Evolutionary conservation across 1,140 invertebrate genomes (phyloP), one percentile per base, ranked within the genome.

Genomic region (Danaus melanippus): DNA sequence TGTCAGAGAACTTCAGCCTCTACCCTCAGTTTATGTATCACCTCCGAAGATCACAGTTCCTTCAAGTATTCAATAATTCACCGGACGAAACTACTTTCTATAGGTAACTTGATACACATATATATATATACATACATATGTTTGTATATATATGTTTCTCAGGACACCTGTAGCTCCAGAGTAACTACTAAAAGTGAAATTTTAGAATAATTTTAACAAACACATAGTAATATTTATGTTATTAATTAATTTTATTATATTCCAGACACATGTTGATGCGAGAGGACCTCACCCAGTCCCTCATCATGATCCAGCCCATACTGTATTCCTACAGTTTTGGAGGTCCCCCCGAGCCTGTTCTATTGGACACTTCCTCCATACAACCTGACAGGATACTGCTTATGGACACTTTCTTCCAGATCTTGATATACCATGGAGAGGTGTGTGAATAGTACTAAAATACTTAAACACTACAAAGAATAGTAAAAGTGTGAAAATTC

Each of bases 11-110:
- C 82, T 99, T 99, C 84, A 96, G 95, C 47, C 88, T 99, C 10
- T 99, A 99, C 88, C 98, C 98, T 32, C 98, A 99, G 83, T 99
- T 99, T 84, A 99, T 99, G 97, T 99, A 99, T 84, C 98, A 99
- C 86, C 88, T 99, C 64, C 89, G 98, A 58, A 90, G 98, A 62
- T 99, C 98, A 44, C 98, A 99, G 87, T 99, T 99, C 88, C 90
- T 99, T 60, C 98, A 99, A 91, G 98, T 99, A n/a, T 99, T 99
- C 86, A 99, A 99, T 86, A 99, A 99, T 89, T 99, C 97, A 50
- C 98, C 98, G 0, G 98, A 99, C 88, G 98, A 99, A 91, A 99
- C 98, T 21, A 97, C 97, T 54, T 99, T 98, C 88, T 99, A 99
- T 80, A 93, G 96, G 94, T 95, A 76, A 68, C 41, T 53, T 43